Percentiles rank a stretch among this genome's conserved stretches.
Conservation (phyloP, 2,113 vertebrate species). For the Percopsis transmontana region DNA sequence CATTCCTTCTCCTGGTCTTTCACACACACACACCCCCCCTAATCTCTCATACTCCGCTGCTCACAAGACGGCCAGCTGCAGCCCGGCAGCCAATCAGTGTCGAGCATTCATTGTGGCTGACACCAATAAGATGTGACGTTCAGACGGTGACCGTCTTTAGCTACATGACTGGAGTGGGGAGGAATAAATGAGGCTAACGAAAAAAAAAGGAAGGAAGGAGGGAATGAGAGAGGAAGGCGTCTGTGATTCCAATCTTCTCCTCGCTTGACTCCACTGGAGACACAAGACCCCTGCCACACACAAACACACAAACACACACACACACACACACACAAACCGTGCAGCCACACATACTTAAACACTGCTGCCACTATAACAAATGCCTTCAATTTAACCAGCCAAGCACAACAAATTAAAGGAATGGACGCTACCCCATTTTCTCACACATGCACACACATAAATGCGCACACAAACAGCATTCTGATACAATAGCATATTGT, state of each 20-base stretch:
- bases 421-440: constrained; percentile 60
- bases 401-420: constrained; percentile 78
- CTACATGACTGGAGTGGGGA: constrained; percentile 19
- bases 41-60: constrained; percentile 59
- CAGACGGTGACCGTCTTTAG: constrained; percentile 42
- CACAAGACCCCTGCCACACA: constrained; percentile 57
- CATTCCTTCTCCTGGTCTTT: constrained; percentile 15
- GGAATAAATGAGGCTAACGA: constrained; percentile 23
- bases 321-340: constrained; percentile 16
- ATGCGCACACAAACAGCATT: constrained; percentile 29
- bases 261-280: constrained; percentile 79
- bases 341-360: constrained; percentile 46
- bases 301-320: constrained; percentile 17
- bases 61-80: constrained; percentile 69
- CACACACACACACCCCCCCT: neutral
- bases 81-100: constrained; percentile 48
- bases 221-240: constrained; percentile 54
- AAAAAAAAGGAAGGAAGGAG: neutral
- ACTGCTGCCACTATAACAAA: constrained; percentile 76
- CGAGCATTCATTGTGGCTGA: constrained; percentile 58
- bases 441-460: constrained; percentile 48
- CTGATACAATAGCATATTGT: constrained; percentile 76
- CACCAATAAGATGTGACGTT: constrained; percentile 69
- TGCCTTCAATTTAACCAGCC: constrained; percentile 80
- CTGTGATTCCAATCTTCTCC: constrained; percentile 67